Percentiles rank a stretch among this genome's conserved stretches.
phyloP scores from a whole-genome alignment of 1,140 invertebrate genomes.

The Eufriesea mexicana region DNA sequence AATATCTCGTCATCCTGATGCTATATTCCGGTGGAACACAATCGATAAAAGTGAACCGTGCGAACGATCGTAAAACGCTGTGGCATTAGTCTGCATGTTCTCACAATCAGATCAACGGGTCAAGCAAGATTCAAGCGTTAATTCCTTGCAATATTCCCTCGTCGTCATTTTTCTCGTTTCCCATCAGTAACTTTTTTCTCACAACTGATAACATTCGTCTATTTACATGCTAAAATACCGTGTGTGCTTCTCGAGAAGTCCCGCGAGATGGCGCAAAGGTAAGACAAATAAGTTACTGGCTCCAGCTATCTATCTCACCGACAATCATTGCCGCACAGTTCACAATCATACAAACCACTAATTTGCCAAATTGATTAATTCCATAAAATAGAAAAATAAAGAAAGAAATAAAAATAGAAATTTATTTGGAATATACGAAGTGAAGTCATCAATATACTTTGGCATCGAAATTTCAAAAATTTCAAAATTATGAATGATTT shows the following conservation, averaged over 20 bases:
- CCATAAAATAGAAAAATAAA: no score
- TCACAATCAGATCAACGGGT: conserved; percentile 18
- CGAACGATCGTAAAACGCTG: not conserved
- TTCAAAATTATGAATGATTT: no score
- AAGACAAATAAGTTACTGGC: no score
- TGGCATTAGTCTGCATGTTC: not conserved
- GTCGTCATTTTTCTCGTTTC: not conserved
- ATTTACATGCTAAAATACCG: not conserved
- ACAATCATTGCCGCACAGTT: no score
- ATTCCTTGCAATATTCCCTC: not conserved
- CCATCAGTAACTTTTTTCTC: not conserved
- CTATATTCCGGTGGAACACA: not conserved
- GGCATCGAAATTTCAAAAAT: no score
- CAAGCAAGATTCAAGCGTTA: not conserved
- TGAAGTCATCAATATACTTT: no score
- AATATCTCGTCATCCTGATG: not conserved
- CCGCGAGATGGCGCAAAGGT: not conserved
- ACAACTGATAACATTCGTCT: not conserved
- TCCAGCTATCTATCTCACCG: no score
- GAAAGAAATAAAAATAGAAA: no score
- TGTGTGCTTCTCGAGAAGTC: no score
- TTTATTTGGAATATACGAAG: no score
- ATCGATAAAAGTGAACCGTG: conserved; percentile 32
- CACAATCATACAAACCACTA: no score
- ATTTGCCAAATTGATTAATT: no score